These are phyloP conservation scores for Meteorus sp. DNA, from an alignment of 1,140 invertebrate species.

Conservation along the genomic window DNA sequence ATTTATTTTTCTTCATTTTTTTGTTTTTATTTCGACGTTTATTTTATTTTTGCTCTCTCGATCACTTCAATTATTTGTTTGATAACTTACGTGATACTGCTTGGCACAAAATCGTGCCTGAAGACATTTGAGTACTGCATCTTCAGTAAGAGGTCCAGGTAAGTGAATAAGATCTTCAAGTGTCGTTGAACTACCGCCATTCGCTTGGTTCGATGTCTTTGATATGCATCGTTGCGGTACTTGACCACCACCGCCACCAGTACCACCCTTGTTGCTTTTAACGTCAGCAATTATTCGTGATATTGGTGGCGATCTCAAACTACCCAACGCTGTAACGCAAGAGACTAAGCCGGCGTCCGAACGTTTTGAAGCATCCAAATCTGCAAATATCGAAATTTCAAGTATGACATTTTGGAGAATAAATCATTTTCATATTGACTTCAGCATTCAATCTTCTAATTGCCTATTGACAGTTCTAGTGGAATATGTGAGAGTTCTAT, in stretches of 20 bases:
- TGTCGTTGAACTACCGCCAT: conserved; percentile 49
- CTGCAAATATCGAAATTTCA: conserved; percentile 39
- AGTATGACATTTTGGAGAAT: too few species aligned
- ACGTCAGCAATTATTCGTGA: conserved; percentile 50
- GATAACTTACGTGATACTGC: conserved; percentile 82
- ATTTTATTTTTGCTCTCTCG: too few species aligned
- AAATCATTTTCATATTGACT: too few species aligned
- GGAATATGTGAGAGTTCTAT: too few species aligned
- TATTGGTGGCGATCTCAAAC: conserved; percentile 48
- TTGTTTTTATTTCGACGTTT: neutral
- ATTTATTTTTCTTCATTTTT: too few species aligned
- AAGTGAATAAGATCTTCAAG: conserved; percentile 91
- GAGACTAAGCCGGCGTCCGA: conserved; percentile 52
- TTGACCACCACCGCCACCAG: conserved; percentile 10
- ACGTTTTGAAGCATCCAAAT: conserved; percentile 49
- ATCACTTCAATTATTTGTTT: conserved; percentile 26
- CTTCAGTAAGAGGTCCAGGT: conserved; percentile 88
- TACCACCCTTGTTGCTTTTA: conserved; percentile 44
- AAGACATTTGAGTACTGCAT: conserved; percentile 87
- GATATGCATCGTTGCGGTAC: conserved; percentile 45
- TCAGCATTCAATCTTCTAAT: too few species aligned
- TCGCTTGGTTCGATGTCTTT: conserved; percentile 33
- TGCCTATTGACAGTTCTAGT: too few species aligned
- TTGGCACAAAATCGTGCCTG: conserved; percentile 84
- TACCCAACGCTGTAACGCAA: conserved; percentile 52